Evolutionary conservation across 1,140 invertebrate genomes (phyloP).

Genomic region (Ceratina australensis): DNA sequence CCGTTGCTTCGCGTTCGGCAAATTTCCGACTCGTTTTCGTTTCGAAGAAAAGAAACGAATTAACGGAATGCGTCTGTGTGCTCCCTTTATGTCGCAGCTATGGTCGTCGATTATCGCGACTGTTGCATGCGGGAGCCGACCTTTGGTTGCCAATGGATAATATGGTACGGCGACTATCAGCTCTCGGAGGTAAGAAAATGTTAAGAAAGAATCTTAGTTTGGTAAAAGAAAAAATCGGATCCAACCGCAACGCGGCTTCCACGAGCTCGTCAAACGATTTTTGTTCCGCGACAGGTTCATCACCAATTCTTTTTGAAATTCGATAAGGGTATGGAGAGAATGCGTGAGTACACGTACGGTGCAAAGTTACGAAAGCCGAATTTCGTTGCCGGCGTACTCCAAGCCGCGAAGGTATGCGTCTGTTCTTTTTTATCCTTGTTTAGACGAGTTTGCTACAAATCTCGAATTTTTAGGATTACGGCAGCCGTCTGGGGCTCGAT

Average conservation of each 20-base stretch:
- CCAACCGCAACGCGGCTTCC: not conserved
- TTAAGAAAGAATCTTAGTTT: not conserved
- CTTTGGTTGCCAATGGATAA: constrained; percentile 75
- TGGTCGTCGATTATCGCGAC: constrained; percentile 74
- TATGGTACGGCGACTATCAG: constrained; percentile 75
- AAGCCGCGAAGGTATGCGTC: constrained; percentile 63
- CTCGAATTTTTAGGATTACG: constrained; percentile 67
- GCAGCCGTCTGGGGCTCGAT: constrained; percentile 57
- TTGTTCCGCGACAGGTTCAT: constrained; percentile 45
- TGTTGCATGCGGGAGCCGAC: constrained; percentile 70
- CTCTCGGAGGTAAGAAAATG: constrained; percentile 68
- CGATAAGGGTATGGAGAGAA: constrained; percentile 56
- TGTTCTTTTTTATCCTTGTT: no score
- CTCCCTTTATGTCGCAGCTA: constrained; percentile 59
- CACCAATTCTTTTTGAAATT: constrained; percentile 62
- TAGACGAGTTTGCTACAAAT: no score
- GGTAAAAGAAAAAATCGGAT: not conserved
- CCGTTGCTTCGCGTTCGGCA: not conserved
- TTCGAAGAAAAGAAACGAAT: not conserved
- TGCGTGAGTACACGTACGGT: constrained; percentile 55
- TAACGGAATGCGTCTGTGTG: not conserved
- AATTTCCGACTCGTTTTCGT: not conserved
- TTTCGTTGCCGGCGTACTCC: constrained; percentile 64
- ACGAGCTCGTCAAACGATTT: not conserved
- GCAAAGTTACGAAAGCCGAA: constrained; percentile 52